Conservation (phyloP, 2,113 vertebrate genomes). For the Austrofundulus limnaeus region DNA sequence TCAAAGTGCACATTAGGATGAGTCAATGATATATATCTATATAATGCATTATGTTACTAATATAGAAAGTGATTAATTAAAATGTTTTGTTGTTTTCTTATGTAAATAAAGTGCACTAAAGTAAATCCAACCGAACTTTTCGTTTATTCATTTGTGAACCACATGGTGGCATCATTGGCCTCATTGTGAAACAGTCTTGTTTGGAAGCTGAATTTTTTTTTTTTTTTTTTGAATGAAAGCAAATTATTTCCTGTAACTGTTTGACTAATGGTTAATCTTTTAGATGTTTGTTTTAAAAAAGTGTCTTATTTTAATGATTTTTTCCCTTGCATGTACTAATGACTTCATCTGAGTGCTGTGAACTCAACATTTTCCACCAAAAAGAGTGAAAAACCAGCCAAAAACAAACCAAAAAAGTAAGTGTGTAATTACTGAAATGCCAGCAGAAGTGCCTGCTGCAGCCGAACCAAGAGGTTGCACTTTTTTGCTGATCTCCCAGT, state of each 20-base stretch:
- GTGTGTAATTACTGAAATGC: background rate
- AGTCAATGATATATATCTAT: conserved; percentile 1
- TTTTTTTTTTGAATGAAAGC: background rate
- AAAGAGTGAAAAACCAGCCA: background rate
- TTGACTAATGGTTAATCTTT: background rate
- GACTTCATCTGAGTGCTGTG: background rate
- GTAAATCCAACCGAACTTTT: background rate
- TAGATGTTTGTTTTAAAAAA: background rate
- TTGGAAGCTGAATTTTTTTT: too few species aligned
- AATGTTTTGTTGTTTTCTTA: conserved; percentile 27
- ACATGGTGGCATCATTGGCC: conserved; percentile 62
- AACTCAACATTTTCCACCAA: background rate
- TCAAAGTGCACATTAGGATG: conserved; percentile 42
- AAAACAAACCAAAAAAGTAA: conserved; percentile 1
- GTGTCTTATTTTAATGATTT: background rate
- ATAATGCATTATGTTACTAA: conserved; percentile 1
- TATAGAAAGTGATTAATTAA: conserved; percentile 18
- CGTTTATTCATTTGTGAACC: conserved; percentile 46
- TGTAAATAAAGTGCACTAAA: conserved; percentile 74
- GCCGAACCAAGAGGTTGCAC: background rate
- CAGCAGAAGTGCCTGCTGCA: background rate
- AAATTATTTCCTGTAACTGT: background rate
- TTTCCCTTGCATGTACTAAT: background rate
- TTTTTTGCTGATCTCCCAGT: background rate
- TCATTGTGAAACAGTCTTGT: background rate